Percentiles rank a stretch among this genome's conserved stretches.
Evolutionary conservation across 2,888 invertebrate genomes (phyloP).

Genomic region (Caenorhabditis uteleia): DNA sequence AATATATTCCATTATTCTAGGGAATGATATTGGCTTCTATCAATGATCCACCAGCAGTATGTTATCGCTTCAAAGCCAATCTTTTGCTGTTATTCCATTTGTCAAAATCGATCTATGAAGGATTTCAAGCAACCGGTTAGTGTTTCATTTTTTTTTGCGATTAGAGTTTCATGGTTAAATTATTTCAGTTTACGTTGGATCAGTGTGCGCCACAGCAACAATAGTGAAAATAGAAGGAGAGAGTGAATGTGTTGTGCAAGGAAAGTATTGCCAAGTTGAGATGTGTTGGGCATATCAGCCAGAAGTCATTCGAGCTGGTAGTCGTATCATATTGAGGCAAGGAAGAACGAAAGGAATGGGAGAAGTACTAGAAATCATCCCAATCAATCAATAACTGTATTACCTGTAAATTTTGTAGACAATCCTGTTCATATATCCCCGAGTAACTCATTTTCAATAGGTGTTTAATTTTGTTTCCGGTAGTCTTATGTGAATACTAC

Average conservation of each 20-base stretch:
- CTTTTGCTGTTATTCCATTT: slow-evolving; percentile 80
- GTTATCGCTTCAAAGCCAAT: slow-evolving; percentile 78
- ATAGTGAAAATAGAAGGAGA: slow-evolving; percentile 74
- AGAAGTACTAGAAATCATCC: slow-evolving; percentile 74
- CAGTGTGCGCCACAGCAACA: slow-evolving; percentile 91
- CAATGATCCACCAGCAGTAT: slow-evolving; percentile 68
- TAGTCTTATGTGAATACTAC: too few relatives aligned
- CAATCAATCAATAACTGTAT: slow-evolving; percentile 5
- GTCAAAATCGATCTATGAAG: slow-evolving; percentile 64
- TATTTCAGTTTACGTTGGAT: slow-evolving; percentile 83
- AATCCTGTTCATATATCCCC: too few relatives aligned
- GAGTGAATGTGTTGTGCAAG: slow-evolving; percentile 75
- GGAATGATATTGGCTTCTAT: slow-evolving; percentile 82
- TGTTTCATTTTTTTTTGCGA: neutral
- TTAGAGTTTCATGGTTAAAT: neutral
- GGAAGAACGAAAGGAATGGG: slow-evolving; percentile 87
- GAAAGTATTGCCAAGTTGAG: slow-evolving; percentile 82
- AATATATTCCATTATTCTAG: slow-evolving; percentile 66
- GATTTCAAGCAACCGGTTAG: slow-evolving; percentile 78
- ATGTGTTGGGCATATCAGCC: slow-evolving; percentile 45
- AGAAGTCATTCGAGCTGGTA: slow-evolving; percentile 73
- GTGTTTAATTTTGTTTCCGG: too few relatives aligned
- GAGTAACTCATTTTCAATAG: too few relatives aligned
- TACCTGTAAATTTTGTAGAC: too few relatives aligned
- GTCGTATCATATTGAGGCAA: slow-evolving; percentile 83